Evolutionary conservation across 1,140 invertebrate genomes (phyloP).

Genomic region (Brachionus paranguensis): DNA sequence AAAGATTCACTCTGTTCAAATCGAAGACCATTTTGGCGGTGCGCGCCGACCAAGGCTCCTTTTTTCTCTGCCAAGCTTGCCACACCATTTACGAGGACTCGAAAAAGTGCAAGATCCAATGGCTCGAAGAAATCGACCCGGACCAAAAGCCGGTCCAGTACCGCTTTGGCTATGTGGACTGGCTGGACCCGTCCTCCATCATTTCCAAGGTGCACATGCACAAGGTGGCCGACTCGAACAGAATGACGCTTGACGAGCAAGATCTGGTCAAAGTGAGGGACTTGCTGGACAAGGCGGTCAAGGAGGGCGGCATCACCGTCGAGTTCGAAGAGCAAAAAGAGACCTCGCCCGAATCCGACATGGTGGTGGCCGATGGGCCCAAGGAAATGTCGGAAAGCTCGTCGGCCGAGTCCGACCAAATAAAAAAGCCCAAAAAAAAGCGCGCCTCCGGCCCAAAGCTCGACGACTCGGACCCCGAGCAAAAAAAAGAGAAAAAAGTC

Average conservation of each 20-base stretch:
- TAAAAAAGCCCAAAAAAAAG: not conserved
- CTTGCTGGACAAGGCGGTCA: slow-evolving; percentile 74
- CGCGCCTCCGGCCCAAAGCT: not conserved
- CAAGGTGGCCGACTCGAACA: slow-evolving; percentile 63
- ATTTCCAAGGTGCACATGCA: slow-evolving; percentile 74
- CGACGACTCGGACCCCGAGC: not conserved
- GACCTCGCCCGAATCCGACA: not conserved
- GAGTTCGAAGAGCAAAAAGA: slow-evolving; percentile 59
- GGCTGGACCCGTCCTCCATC: slow-evolving; percentile 58
- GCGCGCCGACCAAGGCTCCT: slow-evolving; percentile 72
- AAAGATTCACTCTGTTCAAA: slow-evolving; percentile 63
- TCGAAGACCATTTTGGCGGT: slow-evolving; percentile 72
- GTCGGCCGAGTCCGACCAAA: slow-evolving; percentile 41
- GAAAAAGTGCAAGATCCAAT: slow-evolving; percentile 73
- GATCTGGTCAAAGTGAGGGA: slow-evolving; percentile 72
- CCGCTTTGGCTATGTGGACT: slow-evolving; percentile 80
- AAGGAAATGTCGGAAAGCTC: slow-evolving; percentile 45
- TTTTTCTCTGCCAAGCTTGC: slow-evolving; percentile 80
- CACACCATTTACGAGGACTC: slow-evolving; percentile 78
- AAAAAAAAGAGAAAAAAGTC: not conserved
- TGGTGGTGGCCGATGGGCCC: slow-evolving; percentile 43
- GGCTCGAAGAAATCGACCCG: slow-evolving; percentile 64
- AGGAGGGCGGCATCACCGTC: slow-evolving; percentile 67
- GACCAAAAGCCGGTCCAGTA: slow-evolving; percentile 66
- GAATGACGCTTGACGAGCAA: slow-evolving; percentile 65